Conservation (phyloP, 2,113 vertebrate genomes). For the mouse (Mus musculus) region DNA sequence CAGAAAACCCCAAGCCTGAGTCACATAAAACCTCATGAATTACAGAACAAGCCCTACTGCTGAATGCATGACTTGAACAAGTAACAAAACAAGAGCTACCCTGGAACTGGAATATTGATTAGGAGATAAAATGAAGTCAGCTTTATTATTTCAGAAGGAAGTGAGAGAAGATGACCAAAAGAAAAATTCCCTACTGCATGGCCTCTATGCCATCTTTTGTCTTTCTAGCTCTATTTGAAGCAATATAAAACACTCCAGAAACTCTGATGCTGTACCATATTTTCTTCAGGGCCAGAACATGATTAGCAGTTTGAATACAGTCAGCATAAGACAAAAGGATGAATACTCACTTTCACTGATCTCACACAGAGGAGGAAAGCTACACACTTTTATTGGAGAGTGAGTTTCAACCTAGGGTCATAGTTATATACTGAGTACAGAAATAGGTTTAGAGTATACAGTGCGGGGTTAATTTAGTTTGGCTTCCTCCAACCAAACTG, state of each 20-base stretch:
- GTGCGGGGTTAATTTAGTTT: not conserved
- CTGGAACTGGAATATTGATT: conserved; percentile 27
- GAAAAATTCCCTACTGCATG: not conserved
- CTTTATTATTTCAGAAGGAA: conserved; percentile 28
- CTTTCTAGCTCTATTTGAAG: not conserved
- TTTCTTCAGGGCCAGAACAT: not conserved
- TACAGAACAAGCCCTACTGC: conserved; percentile 68
- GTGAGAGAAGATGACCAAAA: not conserved
- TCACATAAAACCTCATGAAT: conserved; percentile 63
- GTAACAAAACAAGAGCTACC: conserved; percentile 71
- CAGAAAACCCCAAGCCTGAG: conserved; percentile 64
- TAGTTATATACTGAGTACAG: not conserved
- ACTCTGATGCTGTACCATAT: not conserved
- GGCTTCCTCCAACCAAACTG: not conserved
- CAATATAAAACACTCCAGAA: not conserved
- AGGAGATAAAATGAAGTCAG: conserved; percentile 50
- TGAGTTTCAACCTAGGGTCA: not conserved
- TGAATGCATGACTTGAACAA: conserved; percentile 75
- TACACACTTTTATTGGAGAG: not conserved
- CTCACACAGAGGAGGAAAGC: not conserved
- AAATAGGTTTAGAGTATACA: not conserved
- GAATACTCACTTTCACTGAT: not conserved
- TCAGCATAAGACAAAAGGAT: not conserved
- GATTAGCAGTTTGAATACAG: not conserved
- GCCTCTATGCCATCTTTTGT: not conserved